Conservation (phyloP, 2,888 invertebrate genomes). For the Chymomyza amoena region DNA sequence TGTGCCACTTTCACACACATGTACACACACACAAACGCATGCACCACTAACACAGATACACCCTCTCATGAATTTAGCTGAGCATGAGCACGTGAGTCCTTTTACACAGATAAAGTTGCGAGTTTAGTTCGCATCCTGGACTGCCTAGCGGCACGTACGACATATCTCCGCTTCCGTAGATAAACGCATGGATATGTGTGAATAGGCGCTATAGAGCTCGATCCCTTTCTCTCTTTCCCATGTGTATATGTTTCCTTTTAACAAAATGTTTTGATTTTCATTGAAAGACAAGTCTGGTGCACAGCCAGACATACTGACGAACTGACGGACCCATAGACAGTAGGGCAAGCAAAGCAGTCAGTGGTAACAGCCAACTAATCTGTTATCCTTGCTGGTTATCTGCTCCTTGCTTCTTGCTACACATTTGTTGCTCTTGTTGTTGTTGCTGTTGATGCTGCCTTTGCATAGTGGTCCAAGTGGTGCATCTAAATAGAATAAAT, state of each 20-base stretch:
- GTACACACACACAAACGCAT: neutral
- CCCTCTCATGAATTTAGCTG: neutral
- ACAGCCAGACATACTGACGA: neutral
- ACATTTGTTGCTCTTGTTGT: neutral
- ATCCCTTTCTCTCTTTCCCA: neutral
- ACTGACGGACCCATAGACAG: neutral
- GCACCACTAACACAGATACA: neutral
- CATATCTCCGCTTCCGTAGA: slow-evolving; percentile 69
- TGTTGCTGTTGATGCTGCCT: slow-evolving; percentile 1
- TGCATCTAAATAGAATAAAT: too few relatives aligned
- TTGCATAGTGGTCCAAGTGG: too few relatives aligned
- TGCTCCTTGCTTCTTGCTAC: neutral
- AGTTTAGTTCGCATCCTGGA: slow-evolving; percentile 45
- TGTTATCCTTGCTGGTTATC: slow-evolving; percentile 55
- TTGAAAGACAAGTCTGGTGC: slow-evolving; percentile 46
- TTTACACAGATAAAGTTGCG: slow-evolving; percentile 46
- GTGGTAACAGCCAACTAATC: slow-evolving; percentile 56
- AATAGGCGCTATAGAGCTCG: slow-evolving; percentile 43
- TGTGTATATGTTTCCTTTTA: slow-evolving; percentile 59
- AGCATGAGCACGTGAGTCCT: neutral
- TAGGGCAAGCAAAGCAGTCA: slow-evolving; percentile 15
- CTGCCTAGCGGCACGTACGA: slow-evolving; percentile 48
- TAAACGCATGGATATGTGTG: slow-evolving; percentile 66
- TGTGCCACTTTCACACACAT: slow-evolving; percentile 24
- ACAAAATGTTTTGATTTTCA: slow-evolving; percentile 70